These are phyloP conservation scores for Sarcophaga subvicina DNA, from an alignment of 2,888 invertebrate genomes.

Conservation along the genomic window DNA sequence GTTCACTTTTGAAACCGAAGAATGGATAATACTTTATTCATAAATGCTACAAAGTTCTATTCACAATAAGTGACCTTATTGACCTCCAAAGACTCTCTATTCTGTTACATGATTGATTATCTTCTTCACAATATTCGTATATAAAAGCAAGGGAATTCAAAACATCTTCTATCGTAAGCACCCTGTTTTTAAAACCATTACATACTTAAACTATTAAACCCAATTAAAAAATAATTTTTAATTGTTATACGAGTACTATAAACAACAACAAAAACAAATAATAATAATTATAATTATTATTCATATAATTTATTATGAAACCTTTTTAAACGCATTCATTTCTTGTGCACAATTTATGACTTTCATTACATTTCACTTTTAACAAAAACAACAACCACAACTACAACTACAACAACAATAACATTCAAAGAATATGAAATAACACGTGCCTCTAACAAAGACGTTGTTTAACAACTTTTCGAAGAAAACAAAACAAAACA, in stretches of 20 bases:
- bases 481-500: neutral
- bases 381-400: neutral
- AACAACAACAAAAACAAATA: too few relatives aligned
- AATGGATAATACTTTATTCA: too few relatives aligned
- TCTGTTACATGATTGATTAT: too few relatives aligned
- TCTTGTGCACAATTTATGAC: constrained; percentile 2
- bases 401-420: neutral
- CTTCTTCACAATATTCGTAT: too few relatives aligned
- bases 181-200: neutral
- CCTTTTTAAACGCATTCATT: constrained; percentile 1
- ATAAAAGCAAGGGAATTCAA: neutral
- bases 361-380: constrained; percentile 58
- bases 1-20: too few relatives aligned
- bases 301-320: constrained; percentile 1
- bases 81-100: too few relatives aligned
- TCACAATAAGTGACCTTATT: too few relatives aligned
- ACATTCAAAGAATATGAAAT: neutral
- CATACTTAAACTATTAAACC: constrained; percentile 2
- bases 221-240: neutral
- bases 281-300: constrained; percentile 4
- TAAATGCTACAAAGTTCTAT: too few relatives aligned
- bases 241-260: neutral
- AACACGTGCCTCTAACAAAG: constrained; percentile 51
- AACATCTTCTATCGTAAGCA: neutral
- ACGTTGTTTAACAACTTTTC: neutral